A percentile compares a stretch with the other conserved stretches of the same genome.
These are phyloP conservation scores for Brachystomella parvula DNA, from an alignment of 1,140 invertebrate species.

Conservation along the genomic window DNA sequence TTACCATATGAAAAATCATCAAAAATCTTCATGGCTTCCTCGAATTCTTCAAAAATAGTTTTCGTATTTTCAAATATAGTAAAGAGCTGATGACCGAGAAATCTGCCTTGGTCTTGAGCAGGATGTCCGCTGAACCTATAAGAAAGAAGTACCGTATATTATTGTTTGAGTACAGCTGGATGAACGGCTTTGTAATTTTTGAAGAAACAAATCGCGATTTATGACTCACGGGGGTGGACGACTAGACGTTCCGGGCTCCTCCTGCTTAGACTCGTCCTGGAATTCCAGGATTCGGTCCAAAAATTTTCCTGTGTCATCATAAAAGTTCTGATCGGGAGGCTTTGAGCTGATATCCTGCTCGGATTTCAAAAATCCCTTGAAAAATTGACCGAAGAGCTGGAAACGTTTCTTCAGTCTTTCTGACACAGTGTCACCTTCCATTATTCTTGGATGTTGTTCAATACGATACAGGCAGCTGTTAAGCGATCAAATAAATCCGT, in stretches of 20 bases:
- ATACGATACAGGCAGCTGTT: too few species aligned
- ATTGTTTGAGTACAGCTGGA: not conserved
- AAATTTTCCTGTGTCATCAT: conserved; percentile 3
- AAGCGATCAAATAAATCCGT: too few species aligned
- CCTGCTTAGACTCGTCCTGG: not conserved
- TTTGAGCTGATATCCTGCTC: not conserved
- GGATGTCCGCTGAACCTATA: not conserved
- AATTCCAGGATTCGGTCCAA: not conserved
- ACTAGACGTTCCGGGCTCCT: not conserved
- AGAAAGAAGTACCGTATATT: not conserved
- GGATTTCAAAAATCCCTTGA: not conserved
- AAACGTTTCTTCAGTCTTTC: not conserved
- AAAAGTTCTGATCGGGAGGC: not conserved
- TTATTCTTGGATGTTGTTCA: too few species aligned
- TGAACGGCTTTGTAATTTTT: not conserved
- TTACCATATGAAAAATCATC: conserved; percentile 2
- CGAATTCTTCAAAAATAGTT: not conserved
- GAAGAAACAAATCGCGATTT: not conserved
- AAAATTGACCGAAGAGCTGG: not conserved
- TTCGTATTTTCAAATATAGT: not conserved
- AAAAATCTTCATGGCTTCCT: not conserved
- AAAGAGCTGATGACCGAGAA: not conserved
- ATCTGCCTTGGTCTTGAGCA: not conserved
- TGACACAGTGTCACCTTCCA: not conserved
- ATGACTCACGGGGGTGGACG: not conserved